Evolutionary conservation across 1,140 invertebrate species (phyloP), one percentile per base, ranked within the genome.

Genomic region (Pteromalus puparum): DNA sequence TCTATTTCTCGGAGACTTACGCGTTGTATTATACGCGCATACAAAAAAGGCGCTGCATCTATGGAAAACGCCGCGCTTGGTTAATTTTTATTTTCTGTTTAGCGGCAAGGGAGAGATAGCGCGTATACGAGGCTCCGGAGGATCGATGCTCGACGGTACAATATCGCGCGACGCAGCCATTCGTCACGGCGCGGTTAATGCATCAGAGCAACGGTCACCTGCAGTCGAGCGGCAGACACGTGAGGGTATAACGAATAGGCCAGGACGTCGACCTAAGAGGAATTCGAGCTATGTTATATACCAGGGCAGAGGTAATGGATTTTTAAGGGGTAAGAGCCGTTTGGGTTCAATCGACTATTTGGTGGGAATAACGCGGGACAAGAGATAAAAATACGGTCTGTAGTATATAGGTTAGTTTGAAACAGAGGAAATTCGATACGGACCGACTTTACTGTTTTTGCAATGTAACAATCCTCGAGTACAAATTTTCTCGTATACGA

Each of bases 41-140:
- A 5, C 30, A 34, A 34, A 34, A 34, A 34, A 34, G 30, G 30
- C 3, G n/a, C n/a, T n/a, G n/a, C 34, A 34, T 5, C 34, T 24
- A 1, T 38, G 38, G 18, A 15, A 2, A 26, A 38, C 7, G 15
- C 12, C 38, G 34, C 10, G 3, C 21, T 68, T 15, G 26, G 77
- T 26, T 79, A 67, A 48, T 81, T 72, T 81, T 53, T 72, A 48
- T 72, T 72, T 48, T 26, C 26, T 24, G 21, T 5, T 21, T 34
- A 34, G 34, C 5, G 34, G 18, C 24, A 28, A 21, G 15, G 21
- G 15, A 48, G 46, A 65, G 75, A 15, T 13, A 30, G 15, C 42
- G 74, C 18, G 24, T 77, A 30, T 77, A 38, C 6, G 30, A 78
- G 48, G 21, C 76, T 78, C 76, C n/a, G 18, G 28, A 67, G 76